Evolutionary conservation across 1,140 invertebrate genomes (phyloP).

Genomic region (Hypsibius dujardini): DNA sequence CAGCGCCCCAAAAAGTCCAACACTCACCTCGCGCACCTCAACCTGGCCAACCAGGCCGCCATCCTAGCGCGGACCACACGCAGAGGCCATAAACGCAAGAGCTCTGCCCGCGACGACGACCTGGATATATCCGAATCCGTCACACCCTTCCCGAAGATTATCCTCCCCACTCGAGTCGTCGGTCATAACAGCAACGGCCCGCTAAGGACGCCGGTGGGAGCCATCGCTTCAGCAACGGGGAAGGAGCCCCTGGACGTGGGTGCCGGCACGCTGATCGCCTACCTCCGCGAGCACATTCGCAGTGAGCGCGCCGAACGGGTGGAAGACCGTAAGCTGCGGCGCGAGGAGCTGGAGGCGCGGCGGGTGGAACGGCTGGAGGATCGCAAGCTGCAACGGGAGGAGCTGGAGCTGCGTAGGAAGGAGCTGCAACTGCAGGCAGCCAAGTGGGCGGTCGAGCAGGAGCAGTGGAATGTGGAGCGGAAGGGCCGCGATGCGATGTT

Average conservation of each 20-base stretch:
- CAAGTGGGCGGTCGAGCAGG: neutral
- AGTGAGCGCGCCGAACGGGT: neutral
- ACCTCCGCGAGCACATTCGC: neutral
- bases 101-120: neutral
- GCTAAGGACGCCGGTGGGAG: too few species aligned
- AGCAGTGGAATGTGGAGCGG: neutral
- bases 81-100: neutral
- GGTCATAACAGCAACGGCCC: neutral
- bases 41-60: neutral
- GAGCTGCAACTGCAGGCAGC: conserved; percentile 6
- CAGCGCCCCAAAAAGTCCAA: neutral
- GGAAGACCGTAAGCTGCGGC: neutral
- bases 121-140: too few species aligned
- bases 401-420: neutral
- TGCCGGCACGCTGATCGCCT: neutral
- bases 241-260: too few species aligned
- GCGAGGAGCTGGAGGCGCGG: conserved; percentile 10
- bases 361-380: neutral
- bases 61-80: neutral
- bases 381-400: neutral
- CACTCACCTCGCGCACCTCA: too few species aligned
- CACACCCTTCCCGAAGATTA: neutral
- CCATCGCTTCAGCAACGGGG: too few species aligned
- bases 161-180: neutral
- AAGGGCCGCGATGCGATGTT: neutral